Percentiles rank a stretch among this genome's conserved stretches.
Conservation (phyloP, 2,888 invertebrate genomes). For the Gisinianus flammeolus region DNA sequence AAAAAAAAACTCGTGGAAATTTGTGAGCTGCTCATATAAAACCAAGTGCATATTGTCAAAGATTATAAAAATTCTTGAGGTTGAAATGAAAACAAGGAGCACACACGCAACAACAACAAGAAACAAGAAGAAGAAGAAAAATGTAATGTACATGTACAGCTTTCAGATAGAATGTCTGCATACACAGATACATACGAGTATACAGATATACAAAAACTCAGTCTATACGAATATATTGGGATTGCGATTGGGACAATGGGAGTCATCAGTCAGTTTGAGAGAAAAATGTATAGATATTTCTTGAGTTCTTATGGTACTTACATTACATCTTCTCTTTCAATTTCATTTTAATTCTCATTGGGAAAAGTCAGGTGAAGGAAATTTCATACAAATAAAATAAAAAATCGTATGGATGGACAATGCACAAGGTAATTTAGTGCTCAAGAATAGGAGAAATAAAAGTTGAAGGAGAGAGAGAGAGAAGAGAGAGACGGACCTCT, state of each 20-base stretch:
- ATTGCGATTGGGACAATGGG: no score
- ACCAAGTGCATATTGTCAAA: neutral
- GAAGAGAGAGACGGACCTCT: no score
- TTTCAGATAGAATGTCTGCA: neutral
- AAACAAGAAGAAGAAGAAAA: neutral
- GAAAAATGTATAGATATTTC: neutral
- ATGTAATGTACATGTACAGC: neutral
- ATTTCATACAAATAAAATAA: neutral
- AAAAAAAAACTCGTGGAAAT: no score
- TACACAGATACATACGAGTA: neutral
- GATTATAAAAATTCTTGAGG: neutral
- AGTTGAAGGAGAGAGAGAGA: neutral
- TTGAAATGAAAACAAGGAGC: neutral
- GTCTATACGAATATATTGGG: no score
- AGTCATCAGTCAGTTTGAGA: slow-evolving; percentile 2
- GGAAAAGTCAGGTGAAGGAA: neutral
- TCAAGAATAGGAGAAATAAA: no score
- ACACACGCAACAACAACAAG: neutral
- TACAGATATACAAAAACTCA: no score
- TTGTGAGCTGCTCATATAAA: neutral
- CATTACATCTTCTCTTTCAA: neutral
- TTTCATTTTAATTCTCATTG: neutral
- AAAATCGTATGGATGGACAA: no score
- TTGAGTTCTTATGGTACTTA: neutral
- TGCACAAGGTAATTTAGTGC: no score